Base-by-base conservation (phyloP, 2,797 vertebrate genomes). In the Synanceia verrucosa region DNA sequence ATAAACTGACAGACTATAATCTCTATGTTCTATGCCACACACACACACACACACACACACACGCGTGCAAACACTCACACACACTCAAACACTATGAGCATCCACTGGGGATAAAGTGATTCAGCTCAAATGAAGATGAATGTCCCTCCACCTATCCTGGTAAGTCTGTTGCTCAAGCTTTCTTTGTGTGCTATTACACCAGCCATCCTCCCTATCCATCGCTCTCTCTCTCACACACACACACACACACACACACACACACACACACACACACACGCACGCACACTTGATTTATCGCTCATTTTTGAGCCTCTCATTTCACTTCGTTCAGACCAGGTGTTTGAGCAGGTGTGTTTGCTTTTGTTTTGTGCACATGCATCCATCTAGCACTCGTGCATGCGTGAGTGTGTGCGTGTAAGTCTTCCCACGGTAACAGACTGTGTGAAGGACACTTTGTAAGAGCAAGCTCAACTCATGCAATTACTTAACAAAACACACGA, bases 91-190 rank as follows among this genome's bases (percentile, higher is more conserved):
- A 51, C 47, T 47, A 53, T 58, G 51, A 70, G 19, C 76, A 66
- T 79, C 78, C 73, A 55, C 57, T 46, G 71, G 69, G 80, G 62
- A 81, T 71, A 68, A 85, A 86, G 53, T 75, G 79, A 77, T 77
- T 83, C 63, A 65, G 61, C 61, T 73, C 72, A 89, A 91, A 91
- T 90, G 76, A 88, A 89, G 86, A 91, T 83, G 41, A 88, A 91
- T 86, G 79, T 76, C 33, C 53, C 65, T 78, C 73, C 73, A 75
- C 39, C 62, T 26, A 9, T 36, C 61, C 57, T 60, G 57, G 48
- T 51, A 64, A 78, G 73, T 78, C 82, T 83, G 70, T 66, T 53
- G 71, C 68, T 81, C 73, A 57, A 48, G 47, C 64, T 78, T 78
- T 76, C 64, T 79, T 81, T 81, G 72, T 74, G 44, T 65, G 58